phyloP scores from a whole-genome alignment of 2,797 vertebrate species.

The Cheirogaleus major region DNA sequence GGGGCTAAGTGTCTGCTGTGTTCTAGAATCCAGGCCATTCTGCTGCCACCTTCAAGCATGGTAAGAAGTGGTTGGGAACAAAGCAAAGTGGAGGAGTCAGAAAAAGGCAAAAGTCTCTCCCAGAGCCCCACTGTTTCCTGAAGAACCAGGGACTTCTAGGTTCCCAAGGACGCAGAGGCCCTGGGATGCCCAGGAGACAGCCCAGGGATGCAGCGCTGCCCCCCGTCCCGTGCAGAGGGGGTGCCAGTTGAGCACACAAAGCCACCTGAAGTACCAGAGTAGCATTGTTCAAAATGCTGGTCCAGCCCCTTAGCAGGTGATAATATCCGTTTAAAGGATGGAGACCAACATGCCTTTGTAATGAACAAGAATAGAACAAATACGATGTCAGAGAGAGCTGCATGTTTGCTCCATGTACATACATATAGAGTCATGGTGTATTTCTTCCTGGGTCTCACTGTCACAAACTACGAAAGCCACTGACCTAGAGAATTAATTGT shows the following conservation, averaged over 20 bases:
- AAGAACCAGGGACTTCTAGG: background rate
- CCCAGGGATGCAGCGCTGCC: background rate
- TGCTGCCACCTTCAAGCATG: background rate
- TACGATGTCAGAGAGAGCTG: too few relatives aligned
- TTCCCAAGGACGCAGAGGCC: background rate
- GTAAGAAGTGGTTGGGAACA: background rate
- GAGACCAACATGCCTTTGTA: background rate
- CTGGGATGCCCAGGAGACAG: background rate
- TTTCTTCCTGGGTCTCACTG: background rate
- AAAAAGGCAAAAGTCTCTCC: background rate
- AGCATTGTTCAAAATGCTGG: background rate
- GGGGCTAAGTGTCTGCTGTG: background rate
- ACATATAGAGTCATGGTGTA: background rate
- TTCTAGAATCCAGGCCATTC: background rate
- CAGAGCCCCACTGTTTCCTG: background rate
- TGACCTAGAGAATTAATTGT: background rate
- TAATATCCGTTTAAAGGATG: background rate
- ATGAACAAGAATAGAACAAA: background rate
- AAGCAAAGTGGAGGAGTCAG: background rate
- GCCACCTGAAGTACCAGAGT: background rate
- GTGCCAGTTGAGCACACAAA: too few relatives aligned
- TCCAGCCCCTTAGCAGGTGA: background rate
- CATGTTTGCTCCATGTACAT: background rate
- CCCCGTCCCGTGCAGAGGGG: background rate
- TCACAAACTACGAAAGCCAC: background rate